phyloP scores from a whole-genome alignment of 1,140 invertebrate genomes.

The Drosophila lini region DNA sequence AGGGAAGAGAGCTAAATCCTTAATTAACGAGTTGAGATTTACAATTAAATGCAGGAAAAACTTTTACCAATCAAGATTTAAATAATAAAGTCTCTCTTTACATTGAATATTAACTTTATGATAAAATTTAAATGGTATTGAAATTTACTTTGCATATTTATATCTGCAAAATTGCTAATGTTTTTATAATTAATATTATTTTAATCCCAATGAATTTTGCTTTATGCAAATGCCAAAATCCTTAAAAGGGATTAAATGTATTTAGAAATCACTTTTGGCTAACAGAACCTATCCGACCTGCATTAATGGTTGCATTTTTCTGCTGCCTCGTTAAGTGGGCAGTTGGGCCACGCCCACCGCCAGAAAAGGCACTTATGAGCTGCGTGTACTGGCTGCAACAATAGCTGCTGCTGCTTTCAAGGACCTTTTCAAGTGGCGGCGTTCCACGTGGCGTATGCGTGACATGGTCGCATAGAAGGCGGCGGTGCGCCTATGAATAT shows the following conservation, averaged over 20 bases:
- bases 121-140: not conserved
- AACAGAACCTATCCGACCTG: conserved; percentile 4
- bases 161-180: not conserved
- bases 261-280: conserved; percentile 27
- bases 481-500: conserved; percentile 55
- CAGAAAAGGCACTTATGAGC: conserved; percentile 26
- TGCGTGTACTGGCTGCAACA: conserved; percentile 22
- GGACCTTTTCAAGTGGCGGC: conserved; percentile 50
- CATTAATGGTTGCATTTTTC: conserved; percentile 25
- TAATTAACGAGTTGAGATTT: conserved; percentile 1
- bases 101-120: too few species aligned
- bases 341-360: conserved; percentile 33
- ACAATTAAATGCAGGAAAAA: not conserved
- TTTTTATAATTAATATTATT: not conserved
- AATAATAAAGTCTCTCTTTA: not conserved
- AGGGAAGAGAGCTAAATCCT: not conserved
- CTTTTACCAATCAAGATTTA: not conserved
- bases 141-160: not conserved
- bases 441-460: conserved; percentile 62
- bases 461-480: conserved; percentile 56
- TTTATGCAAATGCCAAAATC: conserved; percentile 5
- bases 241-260: not conserved
- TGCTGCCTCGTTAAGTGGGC: conserved; percentile 32
- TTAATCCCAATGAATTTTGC: conserved; percentile 12
- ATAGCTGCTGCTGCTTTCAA: conserved; percentile 46